Conservation (phyloP, 1,140 invertebrate species). For the Phenacoccus solenopsis region DNA sequence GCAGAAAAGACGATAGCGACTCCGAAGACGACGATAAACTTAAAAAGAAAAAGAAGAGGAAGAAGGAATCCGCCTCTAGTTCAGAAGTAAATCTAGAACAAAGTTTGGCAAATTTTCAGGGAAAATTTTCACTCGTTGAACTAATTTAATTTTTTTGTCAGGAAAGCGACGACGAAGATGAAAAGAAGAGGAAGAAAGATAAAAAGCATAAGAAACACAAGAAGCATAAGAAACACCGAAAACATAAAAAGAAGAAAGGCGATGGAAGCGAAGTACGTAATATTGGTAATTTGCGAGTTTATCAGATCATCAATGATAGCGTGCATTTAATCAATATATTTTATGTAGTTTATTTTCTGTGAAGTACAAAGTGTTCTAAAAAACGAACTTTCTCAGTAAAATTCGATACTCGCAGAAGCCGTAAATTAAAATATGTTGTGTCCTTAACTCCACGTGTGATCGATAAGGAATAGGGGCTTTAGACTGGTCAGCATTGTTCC, state of each 20-base stretch:
- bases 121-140: not conserved
- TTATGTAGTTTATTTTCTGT: no score
- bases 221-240: constrained; percentile 54
- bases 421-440: no score
- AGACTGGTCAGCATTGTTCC: no score
- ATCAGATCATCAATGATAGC: not conserved
- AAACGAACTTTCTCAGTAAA: no score
- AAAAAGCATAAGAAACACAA: constrained; percentile 51
- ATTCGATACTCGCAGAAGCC: no score
- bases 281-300: not conserved
- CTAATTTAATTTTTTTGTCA: constrained; percentile 4
- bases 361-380: no score
- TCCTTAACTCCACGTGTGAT: no score
- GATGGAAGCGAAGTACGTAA: constrained; percentile 39
- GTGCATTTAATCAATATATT: constrained; percentile 17
- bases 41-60: not conserved
- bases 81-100: not conserved
- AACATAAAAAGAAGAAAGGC: constrained; percentile 49
- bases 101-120: not conserved
- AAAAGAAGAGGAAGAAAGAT: constrained; percentile 43
- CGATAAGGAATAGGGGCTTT: no score
- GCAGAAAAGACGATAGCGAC: not conserved
- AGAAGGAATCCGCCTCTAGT: not conserved
- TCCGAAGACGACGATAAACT: not conserved
- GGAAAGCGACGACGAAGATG: constrained; percentile 48